phyloP scores from a whole-genome alignment of 2,797 vertebrate genomes.

The Pipistrellus kuhlii region DNA sequence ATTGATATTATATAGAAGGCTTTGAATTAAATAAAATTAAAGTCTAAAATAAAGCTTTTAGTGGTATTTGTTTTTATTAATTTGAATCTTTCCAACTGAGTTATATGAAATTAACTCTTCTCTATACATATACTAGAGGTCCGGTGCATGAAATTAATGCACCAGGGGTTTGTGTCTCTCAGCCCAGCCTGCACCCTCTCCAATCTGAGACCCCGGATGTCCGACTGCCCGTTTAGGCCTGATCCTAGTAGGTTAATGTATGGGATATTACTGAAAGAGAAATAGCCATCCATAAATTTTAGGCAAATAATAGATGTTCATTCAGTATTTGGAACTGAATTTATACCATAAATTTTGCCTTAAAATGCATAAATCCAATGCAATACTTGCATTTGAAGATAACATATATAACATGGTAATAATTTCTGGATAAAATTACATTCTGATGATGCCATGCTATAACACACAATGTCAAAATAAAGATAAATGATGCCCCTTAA shows the following conservation, averaged over 20 bases:
- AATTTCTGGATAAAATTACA: background rate
- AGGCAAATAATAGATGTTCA: background rate
- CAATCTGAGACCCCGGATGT: too few relatives aligned
- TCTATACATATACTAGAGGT: background rate
- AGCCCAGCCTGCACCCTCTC: too few relatives aligned
- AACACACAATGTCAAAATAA: background rate
- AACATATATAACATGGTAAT: background rate
- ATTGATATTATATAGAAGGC: background rate
- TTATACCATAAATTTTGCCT: background rate
- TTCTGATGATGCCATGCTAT: background rate
- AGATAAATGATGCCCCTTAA: background rate
- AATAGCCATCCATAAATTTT: background rate
- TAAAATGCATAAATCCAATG: background rate
- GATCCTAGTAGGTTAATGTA: background rate
- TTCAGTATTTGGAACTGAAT: background rate
- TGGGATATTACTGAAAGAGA: background rate
- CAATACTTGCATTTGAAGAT: background rate
- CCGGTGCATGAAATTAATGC: too few relatives aligned
- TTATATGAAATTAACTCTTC: conserved; percentile 14
- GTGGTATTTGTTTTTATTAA: background rate
- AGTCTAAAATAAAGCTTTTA: conserved; percentile 1
- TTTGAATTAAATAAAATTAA: conserved; percentile 60
- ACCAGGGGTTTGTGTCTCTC: too few relatives aligned
- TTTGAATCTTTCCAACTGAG: background rate
- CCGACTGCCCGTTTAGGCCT: too few relatives aligned